Conservation (phyloP, 2,113 vertebrate genomes). For the Megaptera novaeangliae region DNA sequence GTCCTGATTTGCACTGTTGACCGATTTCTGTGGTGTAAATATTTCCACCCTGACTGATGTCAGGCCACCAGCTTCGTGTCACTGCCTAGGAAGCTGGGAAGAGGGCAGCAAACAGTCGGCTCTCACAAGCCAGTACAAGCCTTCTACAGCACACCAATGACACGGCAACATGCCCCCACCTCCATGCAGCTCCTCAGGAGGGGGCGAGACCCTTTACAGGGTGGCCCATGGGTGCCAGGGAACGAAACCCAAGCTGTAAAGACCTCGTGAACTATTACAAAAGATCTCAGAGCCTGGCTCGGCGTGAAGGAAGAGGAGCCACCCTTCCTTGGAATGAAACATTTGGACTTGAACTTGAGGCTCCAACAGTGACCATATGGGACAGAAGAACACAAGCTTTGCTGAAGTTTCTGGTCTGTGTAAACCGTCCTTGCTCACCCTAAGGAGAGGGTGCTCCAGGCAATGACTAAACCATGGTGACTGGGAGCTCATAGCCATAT, state of each 20-base stretch:
- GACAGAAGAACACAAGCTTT: neutral
- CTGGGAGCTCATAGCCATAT: neutral
- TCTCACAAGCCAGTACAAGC: neutral
- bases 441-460: neutral
- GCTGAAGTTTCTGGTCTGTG: neutral
- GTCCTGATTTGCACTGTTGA: neutral
- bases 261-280: neutral
- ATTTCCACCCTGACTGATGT: neutral
- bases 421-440: neutral
- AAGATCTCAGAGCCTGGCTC: neutral
- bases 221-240: too few species aligned
- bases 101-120: accelerated
- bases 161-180: neutral
- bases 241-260: neutral
- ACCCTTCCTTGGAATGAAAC: neutral
- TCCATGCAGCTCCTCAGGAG: neutral
- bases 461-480: neutral
- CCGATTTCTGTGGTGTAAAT: neutral
- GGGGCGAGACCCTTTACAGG: neutral
- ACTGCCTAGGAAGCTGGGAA: neutral
- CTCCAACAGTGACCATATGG: neutral
- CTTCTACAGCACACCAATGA: neutral
- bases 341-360: neutral
- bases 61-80: too few species aligned
- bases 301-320: neutral